Conservation (phyloP, 2,797 vertebrate species). For the Sciaenops ocellatus region DNA sequence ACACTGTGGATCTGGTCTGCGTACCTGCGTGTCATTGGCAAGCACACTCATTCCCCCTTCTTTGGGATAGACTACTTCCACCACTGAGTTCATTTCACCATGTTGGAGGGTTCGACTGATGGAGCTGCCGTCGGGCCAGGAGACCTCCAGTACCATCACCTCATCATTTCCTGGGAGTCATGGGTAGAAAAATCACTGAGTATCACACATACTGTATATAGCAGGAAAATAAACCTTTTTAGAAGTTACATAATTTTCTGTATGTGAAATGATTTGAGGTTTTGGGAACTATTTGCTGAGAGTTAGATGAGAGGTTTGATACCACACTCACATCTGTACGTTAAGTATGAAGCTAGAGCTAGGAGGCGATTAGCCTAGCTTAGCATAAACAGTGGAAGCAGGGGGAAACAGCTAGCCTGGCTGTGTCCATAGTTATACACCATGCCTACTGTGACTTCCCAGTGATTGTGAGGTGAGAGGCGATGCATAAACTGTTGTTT, state of each 20-base stretch:
- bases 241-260: neutral
- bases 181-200: neutral
- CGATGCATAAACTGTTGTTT: neutral
- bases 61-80: conserved; percentile 88
- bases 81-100: conserved; percentile 88
- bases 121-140: conserved; percentile 88
- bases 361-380: neutral
- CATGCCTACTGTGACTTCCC: no score
- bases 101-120: conserved; percentile 80
- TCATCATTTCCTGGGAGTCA: conserved; percentile 84
- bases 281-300: neutral
- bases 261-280: neutral
- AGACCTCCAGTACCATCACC: conserved; percentile 91
- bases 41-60: conserved; percentile 61
- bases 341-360: neutral
- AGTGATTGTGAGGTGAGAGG: no score
- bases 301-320: neutral
- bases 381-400: neutral
- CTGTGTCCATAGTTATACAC: neutral
- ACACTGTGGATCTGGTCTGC: neutral
- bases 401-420: neutral
- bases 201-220: neutral
- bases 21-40: conserved; percentile 84
- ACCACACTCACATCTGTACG: neutral
- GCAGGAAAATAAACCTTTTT: neutral